Evolutionary conservation across 1,140 invertebrate species (phyloP).

Genomic region (Philotrypesis tridentata): DNA sequence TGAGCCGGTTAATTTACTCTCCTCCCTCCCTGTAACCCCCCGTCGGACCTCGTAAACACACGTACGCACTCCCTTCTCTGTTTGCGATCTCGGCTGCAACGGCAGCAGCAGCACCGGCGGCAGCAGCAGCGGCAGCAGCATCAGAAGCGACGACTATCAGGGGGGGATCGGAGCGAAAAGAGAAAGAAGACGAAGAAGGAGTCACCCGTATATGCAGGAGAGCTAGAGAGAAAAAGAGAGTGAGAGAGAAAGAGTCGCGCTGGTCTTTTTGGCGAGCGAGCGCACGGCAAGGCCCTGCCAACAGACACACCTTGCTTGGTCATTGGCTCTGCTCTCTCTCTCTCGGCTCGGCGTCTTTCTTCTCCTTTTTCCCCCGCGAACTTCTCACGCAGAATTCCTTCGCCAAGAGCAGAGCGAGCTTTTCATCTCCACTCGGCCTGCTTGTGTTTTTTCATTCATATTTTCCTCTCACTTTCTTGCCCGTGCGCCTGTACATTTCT

Average conservation of each 20-base stretch:
- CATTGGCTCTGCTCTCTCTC: conserved; percentile 67
- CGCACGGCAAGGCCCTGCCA: conserved; percentile 48
- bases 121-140: neutral
- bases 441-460: conserved; percentile 9
- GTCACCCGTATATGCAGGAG: too few relatives aligned
- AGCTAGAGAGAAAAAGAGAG: neutral
- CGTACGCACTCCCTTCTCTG: neutral
- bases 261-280: conserved; percentile 59
- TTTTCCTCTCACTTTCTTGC: conserved; percentile 1
- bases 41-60: neutral
- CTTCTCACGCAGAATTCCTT: conserved; percentile 17
- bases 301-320: conserved; percentile 70
- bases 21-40: neutral
- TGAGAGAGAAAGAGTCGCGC: conserved; percentile 32
- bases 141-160: neutral
- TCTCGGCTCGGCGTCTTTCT: neutral
- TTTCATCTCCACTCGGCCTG: conserved; percentile 22
- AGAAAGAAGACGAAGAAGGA: neutral
- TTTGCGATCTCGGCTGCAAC: neutral
- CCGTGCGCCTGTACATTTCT: conserved; percentile 6
- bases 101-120: neutral
- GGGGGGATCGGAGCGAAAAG: neutral
- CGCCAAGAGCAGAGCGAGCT: neutral
- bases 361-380: conserved; percentile 41
- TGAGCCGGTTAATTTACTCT: neutral